Percentiles rank a stretch among this genome's conserved stretches.
Evolutionary conservation across 30 jellyfish, hydroid and myxozoan genomes (phyloP).

Genomic region (Sanderia malayensis): DNA sequence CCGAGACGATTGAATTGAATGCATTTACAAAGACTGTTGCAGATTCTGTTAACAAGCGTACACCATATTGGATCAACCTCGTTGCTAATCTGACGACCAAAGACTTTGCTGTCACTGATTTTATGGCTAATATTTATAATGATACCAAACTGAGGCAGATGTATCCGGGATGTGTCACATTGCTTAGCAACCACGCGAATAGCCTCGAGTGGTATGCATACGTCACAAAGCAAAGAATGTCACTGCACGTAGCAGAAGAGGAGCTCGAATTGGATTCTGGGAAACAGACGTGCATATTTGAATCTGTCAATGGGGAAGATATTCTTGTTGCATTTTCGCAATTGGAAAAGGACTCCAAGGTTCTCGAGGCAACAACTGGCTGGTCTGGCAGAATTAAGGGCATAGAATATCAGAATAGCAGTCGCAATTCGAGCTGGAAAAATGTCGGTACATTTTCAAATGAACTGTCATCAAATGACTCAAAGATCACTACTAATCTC

Average conservation of each 20-base stretch:
- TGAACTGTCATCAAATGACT: not conserved
- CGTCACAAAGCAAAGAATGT: constrained; percentile 35
- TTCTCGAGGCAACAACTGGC: constrained; percentile 22
- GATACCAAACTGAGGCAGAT: constrained; percentile 20
- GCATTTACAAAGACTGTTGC: constrained; percentile 51
- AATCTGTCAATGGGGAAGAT: constrained; percentile 20
- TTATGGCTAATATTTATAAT: constrained; percentile 28
- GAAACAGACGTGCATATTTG: constrained; percentile 26
- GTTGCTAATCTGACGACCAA: constrained; percentile 8
- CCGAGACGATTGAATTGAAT: constrained; percentile 38
- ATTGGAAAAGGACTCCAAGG: constrained; percentile 1
- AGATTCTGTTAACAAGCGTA: constrained; percentile 41
- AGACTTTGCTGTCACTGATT: constrained; percentile 23
- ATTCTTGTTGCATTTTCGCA: constrained; percentile 33
- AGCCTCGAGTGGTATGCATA: constrained; percentile 2
- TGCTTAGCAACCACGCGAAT: constrained; percentile 5
- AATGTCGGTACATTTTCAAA: constrained; percentile 30
- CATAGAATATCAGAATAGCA: not conserved
- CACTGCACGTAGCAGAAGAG: constrained; percentile 34
- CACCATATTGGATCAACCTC: constrained; percentile 50
- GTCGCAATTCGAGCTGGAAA: not conserved
- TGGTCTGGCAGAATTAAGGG: constrained; percentile 37
- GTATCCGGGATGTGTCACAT: constrained; percentile 21
- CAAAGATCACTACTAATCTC: not conserved
- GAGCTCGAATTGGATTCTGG: constrained; percentile 23